phyloP scores from a whole-genome alignment of 2,888 invertebrate species.

The Eurytoma californica region DNA sequence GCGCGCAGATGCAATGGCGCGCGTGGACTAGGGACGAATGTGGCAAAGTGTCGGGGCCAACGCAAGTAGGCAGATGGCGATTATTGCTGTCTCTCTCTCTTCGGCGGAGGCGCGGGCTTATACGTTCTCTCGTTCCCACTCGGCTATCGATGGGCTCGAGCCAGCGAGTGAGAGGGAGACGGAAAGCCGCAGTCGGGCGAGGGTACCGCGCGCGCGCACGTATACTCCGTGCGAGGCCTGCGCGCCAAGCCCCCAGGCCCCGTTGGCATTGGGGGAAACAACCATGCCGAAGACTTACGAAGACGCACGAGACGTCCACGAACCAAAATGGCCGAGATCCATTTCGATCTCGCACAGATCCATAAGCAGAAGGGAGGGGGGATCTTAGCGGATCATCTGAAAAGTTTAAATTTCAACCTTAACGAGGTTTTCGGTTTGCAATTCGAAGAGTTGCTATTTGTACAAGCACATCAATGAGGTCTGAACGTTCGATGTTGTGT shows the following conservation, averaged over 20 bases:
- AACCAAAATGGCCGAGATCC: constrained; percentile 50
- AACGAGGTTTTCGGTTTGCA: too few relatives aligned
- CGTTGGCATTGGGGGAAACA: constrained; percentile 30
- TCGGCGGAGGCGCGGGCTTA: constrained; percentile 11
- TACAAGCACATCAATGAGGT: too few relatives aligned
- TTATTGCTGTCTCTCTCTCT: neutral
- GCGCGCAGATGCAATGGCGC: constrained; percentile 51
- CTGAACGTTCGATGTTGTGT: too few relatives aligned
- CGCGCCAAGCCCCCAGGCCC: constrained; percentile 45
- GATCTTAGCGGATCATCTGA: neutral
- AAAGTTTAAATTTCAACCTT: neutral
- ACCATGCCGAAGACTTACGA: constrained; percentile 43
- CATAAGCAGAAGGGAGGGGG: neutral
- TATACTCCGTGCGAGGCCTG: constrained; percentile 11
- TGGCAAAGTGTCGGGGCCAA: constrained; percentile 39
- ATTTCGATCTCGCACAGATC: constrained; percentile 45
- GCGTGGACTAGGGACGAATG: constrained; percentile 51
- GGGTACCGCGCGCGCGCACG: neutral
- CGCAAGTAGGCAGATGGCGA: constrained; percentile 8
- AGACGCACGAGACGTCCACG: constrained; percentile 19
- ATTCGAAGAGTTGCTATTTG: too few relatives aligned
- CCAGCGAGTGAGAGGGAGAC: constrained; percentile 18
- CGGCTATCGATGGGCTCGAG: constrained; percentile 25
- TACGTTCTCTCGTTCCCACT: constrained; percentile 35
- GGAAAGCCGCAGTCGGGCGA: neutral